phyloP scores from a whole-genome alignment of 2,113 vertebrate species.

The Charina bottae region DNA sequence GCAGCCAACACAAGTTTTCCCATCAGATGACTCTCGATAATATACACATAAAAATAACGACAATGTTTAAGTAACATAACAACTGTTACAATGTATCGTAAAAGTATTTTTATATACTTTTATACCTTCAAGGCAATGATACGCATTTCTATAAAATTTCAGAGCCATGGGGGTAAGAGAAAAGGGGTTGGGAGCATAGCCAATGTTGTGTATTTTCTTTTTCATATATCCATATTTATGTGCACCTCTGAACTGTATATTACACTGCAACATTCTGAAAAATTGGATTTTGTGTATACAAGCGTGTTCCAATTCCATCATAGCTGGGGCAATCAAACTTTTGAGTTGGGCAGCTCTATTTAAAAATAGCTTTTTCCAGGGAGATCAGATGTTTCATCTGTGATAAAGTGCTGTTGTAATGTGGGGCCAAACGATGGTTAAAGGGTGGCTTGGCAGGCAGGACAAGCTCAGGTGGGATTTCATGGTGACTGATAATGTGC shows the following conservation, averaged over 20 bases:
- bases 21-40: background rate
- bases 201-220: background rate
- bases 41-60: background rate
- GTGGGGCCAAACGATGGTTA: background rate
- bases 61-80: background rate
- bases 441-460: background rate
- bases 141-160: background rate
- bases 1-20: too few relatives aligned
- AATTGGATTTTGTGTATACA: background rate
- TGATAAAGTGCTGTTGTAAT: background rate
- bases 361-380: background rate
- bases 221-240: background rate
- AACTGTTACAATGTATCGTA: background rate
- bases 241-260: background rate
- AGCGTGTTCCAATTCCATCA: background rate
- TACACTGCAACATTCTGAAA: background rate
- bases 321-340: background rate
- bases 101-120: background rate
- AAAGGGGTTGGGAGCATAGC: background rate
- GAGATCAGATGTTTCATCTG: background rate
- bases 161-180: background rate
- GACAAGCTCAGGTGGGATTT: background rate
- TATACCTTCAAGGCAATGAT: background rate
- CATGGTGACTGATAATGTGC: background rate
- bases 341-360: background rate